Base-by-base conservation (phyloP, 2,888 invertebrate genomes). In the Cephus runcator region DNA sequence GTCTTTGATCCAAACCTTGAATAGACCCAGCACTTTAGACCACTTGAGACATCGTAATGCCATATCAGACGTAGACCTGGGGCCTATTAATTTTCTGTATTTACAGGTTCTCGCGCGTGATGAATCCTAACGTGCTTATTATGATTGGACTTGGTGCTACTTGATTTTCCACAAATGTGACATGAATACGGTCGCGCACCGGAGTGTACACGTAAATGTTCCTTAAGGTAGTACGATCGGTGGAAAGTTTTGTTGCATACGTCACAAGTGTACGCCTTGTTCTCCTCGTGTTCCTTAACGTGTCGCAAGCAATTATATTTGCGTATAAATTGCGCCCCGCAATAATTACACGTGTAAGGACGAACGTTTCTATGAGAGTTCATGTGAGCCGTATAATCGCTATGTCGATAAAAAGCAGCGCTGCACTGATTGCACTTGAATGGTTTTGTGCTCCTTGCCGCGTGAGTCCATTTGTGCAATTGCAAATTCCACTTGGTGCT, bases 401-500 rank as follows among this genome's bases (percentile, higher is more conserved):
- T 93, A 86, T 96, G 95, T 12, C 97, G 94, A 79, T 97, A 95
- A 92, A 97, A 97, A 31, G 97, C 97, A 79, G 96, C 95, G 86
- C 96, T 96, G 91, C 97, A 97, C 84, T 95, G 93, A 82, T 94
- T 94, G 92, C 97, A 97, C 90, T 97, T 97, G 93, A 93, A 97
- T 0, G 97, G 97, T 89, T 97, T 97, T 36, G 96, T 94, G 30
- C 96, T 95, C 81, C 97, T 95, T 76, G 95, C 95, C 78, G 96
- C 95, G 92, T 98, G 97, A 76, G 96, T 97, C 97, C 97, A 97
- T 83, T 96, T 95, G 92, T 98, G 97, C 84, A 97, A 93, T 89
- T 97, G 96, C 76, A 97, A 93, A 92, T 97, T 97, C 96, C 97
- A 97, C 90, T 97, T 97, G 84, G 97, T 97, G 84, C 96, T 96